Conservation (phyloP, 2,888 invertebrate species). For the Euplexia lucipara region DNA sequence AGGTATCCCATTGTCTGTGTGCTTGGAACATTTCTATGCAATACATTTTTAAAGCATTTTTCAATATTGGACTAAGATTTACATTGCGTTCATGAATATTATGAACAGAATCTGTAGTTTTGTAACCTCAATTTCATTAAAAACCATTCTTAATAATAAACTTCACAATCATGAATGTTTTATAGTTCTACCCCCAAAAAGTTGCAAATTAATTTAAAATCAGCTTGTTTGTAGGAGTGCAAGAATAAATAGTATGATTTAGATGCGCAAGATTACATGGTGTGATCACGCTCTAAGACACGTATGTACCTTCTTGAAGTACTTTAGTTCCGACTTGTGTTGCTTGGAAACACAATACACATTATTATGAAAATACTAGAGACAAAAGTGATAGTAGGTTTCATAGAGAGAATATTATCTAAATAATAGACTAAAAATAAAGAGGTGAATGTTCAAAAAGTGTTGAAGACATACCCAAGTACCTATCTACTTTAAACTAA, state of each 20-base stretch:
- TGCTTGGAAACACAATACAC: slow-evolving; percentile 81
- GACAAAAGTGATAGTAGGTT: not conserved
- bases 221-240: slow-evolving; percentile 12
- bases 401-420: not conserved
- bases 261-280: slow-evolving; percentile 34
- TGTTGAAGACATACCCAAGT: too few species aligned
- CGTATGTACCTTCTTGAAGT: slow-evolving; percentile 86
- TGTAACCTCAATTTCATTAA: too few species aligned
- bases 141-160: too few species aligned
- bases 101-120: too few species aligned
- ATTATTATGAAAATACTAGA: slow-evolving; percentile 17
- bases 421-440: not conserved
- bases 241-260: slow-evolving; percentile 23
- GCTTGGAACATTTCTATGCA: too few species aligned
- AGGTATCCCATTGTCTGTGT: too few species aligned
- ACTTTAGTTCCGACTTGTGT: slow-evolving; percentile 87
- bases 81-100: too few species aligned
- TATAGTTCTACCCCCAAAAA: not conserved
- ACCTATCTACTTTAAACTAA: not conserved
- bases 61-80: too few species aligned
- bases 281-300: slow-evolving; percentile 29
- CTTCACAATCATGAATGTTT: too few species aligned
- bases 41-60: too few species aligned
- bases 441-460: not conserved
- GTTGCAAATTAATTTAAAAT: not conserved